Base-by-base conservation (phyloP, 2,113 vertebrate species). In the Aegotheles bennettii region DNA sequence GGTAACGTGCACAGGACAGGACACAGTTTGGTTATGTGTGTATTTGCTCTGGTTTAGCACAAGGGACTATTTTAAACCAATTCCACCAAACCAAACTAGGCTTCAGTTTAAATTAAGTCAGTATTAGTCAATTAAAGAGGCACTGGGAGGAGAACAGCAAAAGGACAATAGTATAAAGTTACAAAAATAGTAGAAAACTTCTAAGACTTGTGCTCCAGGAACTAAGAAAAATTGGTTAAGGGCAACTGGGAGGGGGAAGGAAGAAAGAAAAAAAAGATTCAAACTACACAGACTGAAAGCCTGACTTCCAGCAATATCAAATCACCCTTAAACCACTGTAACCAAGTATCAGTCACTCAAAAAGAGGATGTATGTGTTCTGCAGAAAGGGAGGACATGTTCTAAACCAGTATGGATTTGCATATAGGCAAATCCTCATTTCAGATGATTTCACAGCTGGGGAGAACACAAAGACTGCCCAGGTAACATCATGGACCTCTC, bases 21-120 rank as follows among this genome's bases (percentile, higher is more conserved):
- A 40, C 18, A 33, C 20, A 15, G 31, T 28, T 43, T 65, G 48
- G 29, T 24, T 21, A 48, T 7, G n/a, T 13, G 38, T 0, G 0
- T 18, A 12, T 19, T 68, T 81, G 53, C 57, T 68, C 60, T 64
- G 47, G 13, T 67, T 89, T 40, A 84, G 59, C 54, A 68, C 4
- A 36, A 75, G 21, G 11, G 21, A 13, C 13, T 45, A 5, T 28
- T 93, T 56, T 38, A 94, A 91, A 71, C 10, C 57, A 33, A 29
- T 54, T 54, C 77, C 60, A 56, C 38, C 69, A 78, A 89, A 77
- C 10, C 35, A 77, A 59, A 36, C 21, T 0, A 57, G 13, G 38
- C 7, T 87, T 90, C 57, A n/a, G 16, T 20, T 90, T 36, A 20
- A 82, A 33, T 65, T 9, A 77, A 31, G 51, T 12, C 42, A 24